Evolutionary conservation across 2,888 invertebrate species (phyloP), one percentile per base, ranked within the genome.

Genomic region (Phrixothrix hirtus): DNA sequence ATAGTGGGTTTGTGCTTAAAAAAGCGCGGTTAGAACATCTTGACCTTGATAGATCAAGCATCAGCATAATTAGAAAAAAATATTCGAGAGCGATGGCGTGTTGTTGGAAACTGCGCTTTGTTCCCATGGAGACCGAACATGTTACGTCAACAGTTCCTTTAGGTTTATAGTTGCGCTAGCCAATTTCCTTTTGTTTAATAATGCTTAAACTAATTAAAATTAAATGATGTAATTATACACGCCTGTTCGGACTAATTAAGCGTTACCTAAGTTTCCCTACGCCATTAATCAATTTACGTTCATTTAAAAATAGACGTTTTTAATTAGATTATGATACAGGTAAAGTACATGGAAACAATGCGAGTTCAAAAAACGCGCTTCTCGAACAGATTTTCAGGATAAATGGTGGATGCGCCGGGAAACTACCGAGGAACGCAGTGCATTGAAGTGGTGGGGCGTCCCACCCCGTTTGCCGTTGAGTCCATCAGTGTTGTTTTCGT

Each of bases 41-140:
- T 47, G 47, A 48, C 43, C 35, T 41, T 44, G 39, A 29, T 35
- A 7, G 50, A 34, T 42, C 32, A 41, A 38, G 44, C 30, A 46
- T 44, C 34, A 47, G 41, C 44, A 44, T 48, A 54, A 47, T 54
- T 41, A 35, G 35, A 49, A 45, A 53, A 41, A 49, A 48, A 27
- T 25, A 35, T 46, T 39, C 43, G 41, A 44, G 35, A 46, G 25
- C 42, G 46, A 51, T 48, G 34, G 51, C 44, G 37, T 36, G 44
- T 50, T 53, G 41, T 46, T 42, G 45, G 49, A 57, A 57, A 45
- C 56, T 53, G 45, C 45, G 48, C 50, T 59, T 52, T 57, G 57
- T 57, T 59, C 50, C 59, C 52, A 57, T 55, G 55, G 59, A 42
- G 54, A 59, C 59, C 54, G 59, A 55, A 57, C 51, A 49, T 53